Base-by-base conservation (phyloP, 1,140 invertebrate genomes). In the Thereuonema tuberculata region DNA sequence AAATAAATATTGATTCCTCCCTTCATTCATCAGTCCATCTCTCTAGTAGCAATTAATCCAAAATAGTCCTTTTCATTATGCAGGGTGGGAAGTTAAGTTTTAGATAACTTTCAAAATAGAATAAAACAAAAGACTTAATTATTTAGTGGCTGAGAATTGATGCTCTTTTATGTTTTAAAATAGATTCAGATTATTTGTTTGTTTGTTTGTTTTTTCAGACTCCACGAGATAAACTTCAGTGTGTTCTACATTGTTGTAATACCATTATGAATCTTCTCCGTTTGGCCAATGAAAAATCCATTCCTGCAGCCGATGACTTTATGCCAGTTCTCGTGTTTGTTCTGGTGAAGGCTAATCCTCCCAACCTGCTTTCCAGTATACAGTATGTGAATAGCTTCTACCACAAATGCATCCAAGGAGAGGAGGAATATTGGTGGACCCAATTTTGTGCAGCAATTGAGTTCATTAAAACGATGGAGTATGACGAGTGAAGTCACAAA, bases 391-490 rank as follows among this genome's bases (percentile, higher is more conserved):
- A 87, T 68, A 91, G 87, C 68, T 94, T 96, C 71, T 93, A 90
- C 67, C 85, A 84, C 29, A 81, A 84, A 63, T 81, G 84, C 61
- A 77, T 97, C 17, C 79, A 81, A 63, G 94, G 95, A 31, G 92
- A 96, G 75, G 89, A 95, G 70, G 85, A 89, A 69, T 99, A 98
- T 75, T 97, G 93, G 84, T 99, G 95, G 95, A 95, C 92, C 46
- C 93, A 98, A 72, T 98, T 98, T 73, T 89, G 87, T 65, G 88
- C 93, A 0, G 92, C 93, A 12, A 87, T 98, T 29, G 92, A 96
- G 75, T 97, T 95, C 76, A 96, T 98, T 67, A 99, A 99, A 78
- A 96, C 89, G 49, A 94, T 98, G 91, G 89, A 92, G 73, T 92
- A 89, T 60, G 46, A 58, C 15, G 31, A 58, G 5, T 58, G 24